Base-by-base conservation (phyloP, 2,888 invertebrate genomes). In the Neoaliturus tenellus region DNA sequence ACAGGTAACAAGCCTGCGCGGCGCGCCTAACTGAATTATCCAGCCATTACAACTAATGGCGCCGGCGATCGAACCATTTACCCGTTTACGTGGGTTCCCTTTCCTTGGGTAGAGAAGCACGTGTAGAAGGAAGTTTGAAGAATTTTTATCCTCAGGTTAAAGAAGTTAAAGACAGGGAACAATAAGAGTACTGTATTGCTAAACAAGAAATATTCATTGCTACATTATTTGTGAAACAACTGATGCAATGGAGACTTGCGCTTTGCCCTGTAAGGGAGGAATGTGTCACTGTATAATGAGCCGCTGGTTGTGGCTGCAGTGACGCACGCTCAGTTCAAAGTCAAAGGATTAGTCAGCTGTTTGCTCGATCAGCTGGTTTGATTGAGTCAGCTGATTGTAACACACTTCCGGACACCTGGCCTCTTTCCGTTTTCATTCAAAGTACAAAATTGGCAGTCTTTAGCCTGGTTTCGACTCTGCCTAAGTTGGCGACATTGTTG, bases 331-430 rank as follows among this genome's bases (percentile, higher is more conserved):
- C 55, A 55, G 48, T 48, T 48, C 55, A 55, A 28, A 62, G 62
- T 62, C 62, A 62, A 17, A 28, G 62, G 31, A 31, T 62, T 12
- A 28, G 62, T 62, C 62, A 62, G 62, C 62, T 62, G 62, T 28
- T 62, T 17, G 62, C 2, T 55, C 31, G 62, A 28, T 28, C 62
- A 62, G 62, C 62, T 62, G 62, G n/a, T 62, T 62, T 31, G 5
- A 62, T 62, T 62, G 62, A 62, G 62, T 62, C 25, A 62, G 62
- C 62, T 62, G 62, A 62, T 62, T 5, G 28, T 62, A 14, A 58
- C 4, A 25, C 25, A 62, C 62, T 62, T 62, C 62, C 62, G 62
- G 62, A 28, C 62, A 62, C 25, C 14, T 25, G 31, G 62, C 39
- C 12, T 44, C 44, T 44, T 12, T 6, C 12, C 17, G 14, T 35